phyloP scores from a whole-genome alignment of 2,888 invertebrate species.

The Tipula helvola region DNA sequence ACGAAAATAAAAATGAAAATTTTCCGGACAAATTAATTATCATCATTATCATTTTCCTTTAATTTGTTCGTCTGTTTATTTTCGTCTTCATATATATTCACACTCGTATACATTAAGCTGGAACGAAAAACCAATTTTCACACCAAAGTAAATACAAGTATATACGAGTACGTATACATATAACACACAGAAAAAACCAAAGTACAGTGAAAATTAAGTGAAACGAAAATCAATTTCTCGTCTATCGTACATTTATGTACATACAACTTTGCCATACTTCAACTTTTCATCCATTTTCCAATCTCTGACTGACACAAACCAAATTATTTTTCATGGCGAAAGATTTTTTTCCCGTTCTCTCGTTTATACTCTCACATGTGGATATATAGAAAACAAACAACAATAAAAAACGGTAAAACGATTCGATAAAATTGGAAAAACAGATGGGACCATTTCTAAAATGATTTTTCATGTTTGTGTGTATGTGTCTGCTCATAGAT shows the following conservation, averaged over 20 bases:
- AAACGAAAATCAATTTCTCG: constrained; percentile 5
- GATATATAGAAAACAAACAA: background rate
- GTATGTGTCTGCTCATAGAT: background rate
- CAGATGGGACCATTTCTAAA: constrained; percentile 4
- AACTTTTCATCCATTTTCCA: constrained; percentile 9
- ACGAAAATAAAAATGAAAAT: background rate
- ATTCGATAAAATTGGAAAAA: constrained; percentile 5
- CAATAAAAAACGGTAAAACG: background rate
- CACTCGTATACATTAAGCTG: background rate
- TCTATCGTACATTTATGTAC: background rate
- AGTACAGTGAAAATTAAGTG: background rate
- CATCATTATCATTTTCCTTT: background rate
- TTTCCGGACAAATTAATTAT: constrained; percentile 9
- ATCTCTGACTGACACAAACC: constrained; percentile 9
- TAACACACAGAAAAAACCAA: background rate
- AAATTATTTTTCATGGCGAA: constrained; percentile 10
- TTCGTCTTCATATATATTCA: background rate
- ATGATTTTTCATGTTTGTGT: background rate
- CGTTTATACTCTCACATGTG: background rate
- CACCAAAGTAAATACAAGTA: background rate
- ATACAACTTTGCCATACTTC: background rate
- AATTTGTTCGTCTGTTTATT: background rate
- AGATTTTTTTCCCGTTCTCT: background rate
- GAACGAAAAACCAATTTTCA: background rate
- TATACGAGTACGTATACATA: background rate